These are phyloP conservation scores for Brachionus koreanus DNA, from an alignment of 1,140 invertebrate species.

Conservation along the genomic window DNA sequence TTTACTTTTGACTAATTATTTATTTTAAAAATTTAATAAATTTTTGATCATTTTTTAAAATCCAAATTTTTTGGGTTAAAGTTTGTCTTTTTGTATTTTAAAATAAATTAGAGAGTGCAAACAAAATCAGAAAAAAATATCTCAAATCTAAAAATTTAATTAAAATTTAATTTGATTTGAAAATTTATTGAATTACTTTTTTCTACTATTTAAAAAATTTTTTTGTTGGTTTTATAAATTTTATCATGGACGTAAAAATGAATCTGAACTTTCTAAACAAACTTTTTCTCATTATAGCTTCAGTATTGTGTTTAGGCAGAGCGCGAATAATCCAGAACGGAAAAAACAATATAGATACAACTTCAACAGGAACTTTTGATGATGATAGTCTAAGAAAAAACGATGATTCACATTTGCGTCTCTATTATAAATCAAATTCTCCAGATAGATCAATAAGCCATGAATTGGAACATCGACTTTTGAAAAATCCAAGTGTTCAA, in stretches of 20 bases:
- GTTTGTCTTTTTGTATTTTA: background rate
- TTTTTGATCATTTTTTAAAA: too few species aligned
- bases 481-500: constrained; percentile 6
- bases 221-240: background rate
- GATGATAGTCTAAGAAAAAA: constrained; percentile 13
- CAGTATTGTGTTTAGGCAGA: background rate
- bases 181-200: too few species aligned
- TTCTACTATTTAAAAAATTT: background rate
- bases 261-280: background rate
- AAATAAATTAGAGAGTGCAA: background rate
- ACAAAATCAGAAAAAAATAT: background rate
- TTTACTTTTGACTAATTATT: too few species aligned
- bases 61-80: too few species aligned
- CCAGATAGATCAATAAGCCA: constrained; percentile 17
- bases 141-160: background rate
- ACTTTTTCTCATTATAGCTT: background rate
- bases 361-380: background rate
- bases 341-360: background rate
- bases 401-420: constrained; percentile 34
- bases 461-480: constrained; percentile 27
- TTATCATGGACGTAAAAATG: background rate
- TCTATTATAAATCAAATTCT: constrained; percentile 31
- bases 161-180: background rate
- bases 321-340: background rate
- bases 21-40: too few species aligned